A percentile compares a stretch with the other conserved stretches of the same genome.
These are phyloP conservation scores for Acrocephalus kingi DNA, from an alignment of 2,113 vertebrate species.

Conservation along the genomic window DNA sequence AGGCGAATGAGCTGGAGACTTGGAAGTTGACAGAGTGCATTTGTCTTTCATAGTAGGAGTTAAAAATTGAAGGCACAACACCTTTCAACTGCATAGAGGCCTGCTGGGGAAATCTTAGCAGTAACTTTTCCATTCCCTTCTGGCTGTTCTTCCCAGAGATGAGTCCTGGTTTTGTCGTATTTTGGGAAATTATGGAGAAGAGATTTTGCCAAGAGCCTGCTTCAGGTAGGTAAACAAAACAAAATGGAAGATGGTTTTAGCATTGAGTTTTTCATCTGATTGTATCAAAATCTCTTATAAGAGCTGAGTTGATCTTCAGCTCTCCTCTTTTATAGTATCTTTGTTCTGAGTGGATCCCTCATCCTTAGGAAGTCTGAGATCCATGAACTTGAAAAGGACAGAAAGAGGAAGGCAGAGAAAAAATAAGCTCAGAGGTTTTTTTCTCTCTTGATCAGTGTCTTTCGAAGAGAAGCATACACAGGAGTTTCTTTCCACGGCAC, in stretches of 20 bases:
- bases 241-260: neutral
- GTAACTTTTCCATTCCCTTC: neutral
- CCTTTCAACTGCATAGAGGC: neutral
- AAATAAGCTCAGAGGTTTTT: neutral
- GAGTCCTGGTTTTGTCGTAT: neutral
- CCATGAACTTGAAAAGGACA: neutral
- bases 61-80: neutral
- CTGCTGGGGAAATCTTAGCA: neutral
- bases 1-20: neutral
- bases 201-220: neutral
- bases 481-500: neutral
- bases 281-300: neutral
- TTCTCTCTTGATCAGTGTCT: neutral
- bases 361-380: neutral
- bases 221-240: neutral
- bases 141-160: neutral
- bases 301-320: neutral
- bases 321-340: neutral
- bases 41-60: neutral
- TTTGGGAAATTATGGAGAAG: neutral
- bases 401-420: neutral
- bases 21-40: neutral
- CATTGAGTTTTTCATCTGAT: neutral
- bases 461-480: neutral
- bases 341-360: neutral